Evolutionary conservation across 1,140 invertebrate genomes (phyloP).

Genomic region (Tribolium castaneum): DNA sequence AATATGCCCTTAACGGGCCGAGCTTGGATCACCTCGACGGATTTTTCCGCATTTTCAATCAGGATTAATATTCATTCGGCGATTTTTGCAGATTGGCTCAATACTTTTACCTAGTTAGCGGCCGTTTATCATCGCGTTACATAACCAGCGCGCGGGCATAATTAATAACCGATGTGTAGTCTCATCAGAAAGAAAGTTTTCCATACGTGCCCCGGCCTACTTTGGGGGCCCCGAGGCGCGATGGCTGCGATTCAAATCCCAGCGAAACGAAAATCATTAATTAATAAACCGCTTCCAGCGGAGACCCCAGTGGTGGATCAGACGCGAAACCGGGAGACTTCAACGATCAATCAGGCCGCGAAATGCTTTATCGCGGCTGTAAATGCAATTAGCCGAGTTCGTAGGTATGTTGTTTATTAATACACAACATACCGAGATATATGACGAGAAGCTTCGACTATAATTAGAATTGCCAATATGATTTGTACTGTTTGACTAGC

Average conservation of each 20-base stretch:
- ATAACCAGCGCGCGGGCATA: conserved; percentile 36
- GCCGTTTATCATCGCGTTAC: conserved; percentile 21
- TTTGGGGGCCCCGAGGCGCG: not conserved
- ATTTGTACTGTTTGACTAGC: conserved; percentile 28
- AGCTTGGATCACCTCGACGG: conserved; percentile 6
- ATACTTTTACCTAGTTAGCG: conserved; percentile 35
- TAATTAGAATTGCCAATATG: conserved; percentile 16
- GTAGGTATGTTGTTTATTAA: conserved; percentile 17
- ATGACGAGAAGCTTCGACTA: conserved; percentile 3
- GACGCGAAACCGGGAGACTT: conserved; percentile 35
- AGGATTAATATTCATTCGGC: not conserved
- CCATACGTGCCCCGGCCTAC: conserved; percentile 26
- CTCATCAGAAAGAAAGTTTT: conserved; percentile 34
- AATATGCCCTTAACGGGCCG: conserved; percentile 12
- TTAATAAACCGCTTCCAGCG: conserved; percentile 8
- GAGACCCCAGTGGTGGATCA: conserved; percentile 32
- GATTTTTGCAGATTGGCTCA: not conserved
- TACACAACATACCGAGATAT: not conserved
- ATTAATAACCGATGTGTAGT: conserved; percentile 36
- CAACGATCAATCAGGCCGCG: conserved; percentile 18
- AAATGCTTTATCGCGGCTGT: not conserved
- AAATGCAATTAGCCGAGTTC: conserved; percentile 2
- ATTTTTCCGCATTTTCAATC: conserved; percentile 20
- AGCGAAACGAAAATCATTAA: conserved; percentile 11
- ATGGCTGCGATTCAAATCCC: not conserved